Evolutionary conservation across 2,797 vertebrate genomes (phyloP).

Genomic region (Forpus xanthops): DNA sequence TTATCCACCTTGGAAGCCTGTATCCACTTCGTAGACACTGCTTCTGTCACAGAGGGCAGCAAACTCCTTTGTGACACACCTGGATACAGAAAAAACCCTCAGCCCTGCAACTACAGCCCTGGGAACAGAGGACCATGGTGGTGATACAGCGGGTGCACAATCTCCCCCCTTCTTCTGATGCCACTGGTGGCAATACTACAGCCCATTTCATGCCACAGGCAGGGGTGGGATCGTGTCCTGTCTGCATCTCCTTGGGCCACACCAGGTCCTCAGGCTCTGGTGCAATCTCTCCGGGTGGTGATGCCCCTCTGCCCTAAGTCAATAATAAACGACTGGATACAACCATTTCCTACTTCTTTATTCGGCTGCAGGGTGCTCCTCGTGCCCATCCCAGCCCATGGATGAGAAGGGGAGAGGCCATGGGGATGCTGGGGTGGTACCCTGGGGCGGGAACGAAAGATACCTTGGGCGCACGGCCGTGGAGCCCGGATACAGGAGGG

Average conservation of each 20-base stretch:
- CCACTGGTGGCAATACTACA: not conserved
- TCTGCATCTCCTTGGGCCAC: not conserved
- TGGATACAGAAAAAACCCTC: not conserved
- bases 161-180: not conserved
- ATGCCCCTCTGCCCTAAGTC: not conserved
- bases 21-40: rapidly evolving
- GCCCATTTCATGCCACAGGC: rapidly evolving
- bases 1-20: not conserved
- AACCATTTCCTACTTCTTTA: not conserved
- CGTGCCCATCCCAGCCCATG: rapidly evolving
- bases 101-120: not conserved
- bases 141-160: rapidly evolving
- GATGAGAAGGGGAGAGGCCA: not conserved
- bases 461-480: rapidly evolving
- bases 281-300: not conserved
- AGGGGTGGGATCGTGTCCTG: not conserved
- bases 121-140: not conserved
- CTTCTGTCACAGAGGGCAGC: not conserved
- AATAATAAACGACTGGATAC: not conserved
- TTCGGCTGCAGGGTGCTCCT: rapidly evolving
- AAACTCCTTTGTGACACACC: not conserved
- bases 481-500: not conserved
- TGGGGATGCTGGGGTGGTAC: not conserved
- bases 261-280: not conserved
- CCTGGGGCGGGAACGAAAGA: rapidly evolving